Evolutionary conservation across 2,888 invertebrate genomes (phyloP), one percentile per base, ranked within the genome.

Genomic region (Acleris literana): DNA sequence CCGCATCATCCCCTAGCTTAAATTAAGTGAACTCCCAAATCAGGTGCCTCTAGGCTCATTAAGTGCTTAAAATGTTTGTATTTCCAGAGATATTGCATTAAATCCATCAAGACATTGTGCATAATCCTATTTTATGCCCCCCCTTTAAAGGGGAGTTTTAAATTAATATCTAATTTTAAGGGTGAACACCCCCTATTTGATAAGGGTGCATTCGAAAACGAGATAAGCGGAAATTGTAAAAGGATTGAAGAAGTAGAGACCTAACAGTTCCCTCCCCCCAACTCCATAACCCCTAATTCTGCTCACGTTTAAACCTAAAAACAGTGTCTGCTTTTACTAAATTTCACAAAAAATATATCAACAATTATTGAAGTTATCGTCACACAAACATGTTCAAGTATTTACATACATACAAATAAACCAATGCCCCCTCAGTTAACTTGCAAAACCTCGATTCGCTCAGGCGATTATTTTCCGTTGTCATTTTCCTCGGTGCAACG

Each of bases 81-180:
- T 51, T 55, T 49, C 44, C 60, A 20, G 20, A 61, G 51, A 55
- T 78, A 85, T 83, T 81, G 77, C 80, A 84, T 84, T 79, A 80
- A 76, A 82, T 85, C 80, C 78, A 78, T 84, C 81, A 83, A 76
- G 75, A 75, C 78, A 77, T 81, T 78, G 69, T 75, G 72, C 75
- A 75, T 77, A 81, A 83, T 79, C 79, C 78, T 75, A 78, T 77
- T 76, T 73, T 69, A 71, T 70, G 63, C 64, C 71, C 72, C 72
- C 74, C 68, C 60, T 59, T 68, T 68, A 76, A 76, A 80, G 80
- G 80, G 70, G 80, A 80, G 77, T 82, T 83, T 82, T 80, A 87
- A 90, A 90, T 90, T 90, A 88, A 89, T 90, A 88, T 85, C 85
- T 86, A 87, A 91, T 90, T 90, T 87, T 73, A 80, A 81, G 87